A percentile compares a stretch with the other conserved stretches of the same genome.
Evolutionary conservation across 2,888 invertebrate species (phyloP).

Genomic region (Octodonta nipae): DNA sequence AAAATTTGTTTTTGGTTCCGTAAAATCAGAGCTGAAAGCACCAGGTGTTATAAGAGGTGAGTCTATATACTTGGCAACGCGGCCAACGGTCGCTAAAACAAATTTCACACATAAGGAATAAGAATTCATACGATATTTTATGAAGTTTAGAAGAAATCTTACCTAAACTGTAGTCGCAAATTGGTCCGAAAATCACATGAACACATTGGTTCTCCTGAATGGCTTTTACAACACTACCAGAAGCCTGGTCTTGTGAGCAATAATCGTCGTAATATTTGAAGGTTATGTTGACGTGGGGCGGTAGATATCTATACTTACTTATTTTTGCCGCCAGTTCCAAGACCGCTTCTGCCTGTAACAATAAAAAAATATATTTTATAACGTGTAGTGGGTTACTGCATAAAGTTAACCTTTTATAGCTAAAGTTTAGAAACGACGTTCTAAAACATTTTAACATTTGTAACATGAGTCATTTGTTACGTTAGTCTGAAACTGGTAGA

Average conservation of each 20-base stretch:
- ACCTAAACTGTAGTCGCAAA: slow-evolving; percentile 73
- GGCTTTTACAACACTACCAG: slow-evolving; percentile 58
- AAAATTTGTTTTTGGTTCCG: slow-evolving; percentile 52
- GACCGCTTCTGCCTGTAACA: too few species aligned
- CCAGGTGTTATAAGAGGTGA: slow-evolving; percentile 69
- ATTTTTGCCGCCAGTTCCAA: too few species aligned
- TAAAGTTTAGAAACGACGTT: too few species aligned
- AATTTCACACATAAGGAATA: slow-evolving; percentile 3
- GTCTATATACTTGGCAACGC: slow-evolving; percentile 65
- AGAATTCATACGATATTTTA: neutral
- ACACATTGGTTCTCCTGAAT: slow-evolving; percentile 48
- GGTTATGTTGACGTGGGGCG: too few species aligned
- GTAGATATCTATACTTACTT: too few species aligned
- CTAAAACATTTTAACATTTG: too few species aligned
- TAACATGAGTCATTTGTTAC: too few species aligned
- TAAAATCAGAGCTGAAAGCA: slow-evolving; percentile 68
- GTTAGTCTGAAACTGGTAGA: too few species aligned
- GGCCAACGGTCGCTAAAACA: slow-evolving; percentile 61
- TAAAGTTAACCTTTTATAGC: too few species aligned
- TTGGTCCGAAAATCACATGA: slow-evolving; percentile 67
- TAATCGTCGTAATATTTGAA: slow-evolving; percentile 60
- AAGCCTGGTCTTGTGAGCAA: slow-evolving; percentile 60
- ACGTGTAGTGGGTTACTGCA: too few species aligned
- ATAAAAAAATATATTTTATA: too few species aligned
- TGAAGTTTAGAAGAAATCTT: slow-evolving; percentile 26